Percentiles rank a stretch among this genome's conserved stretches.
Evolutionary conservation across 2,888 invertebrate species (phyloP).

Genomic region (Neoaliturus tenellus): DNA sequence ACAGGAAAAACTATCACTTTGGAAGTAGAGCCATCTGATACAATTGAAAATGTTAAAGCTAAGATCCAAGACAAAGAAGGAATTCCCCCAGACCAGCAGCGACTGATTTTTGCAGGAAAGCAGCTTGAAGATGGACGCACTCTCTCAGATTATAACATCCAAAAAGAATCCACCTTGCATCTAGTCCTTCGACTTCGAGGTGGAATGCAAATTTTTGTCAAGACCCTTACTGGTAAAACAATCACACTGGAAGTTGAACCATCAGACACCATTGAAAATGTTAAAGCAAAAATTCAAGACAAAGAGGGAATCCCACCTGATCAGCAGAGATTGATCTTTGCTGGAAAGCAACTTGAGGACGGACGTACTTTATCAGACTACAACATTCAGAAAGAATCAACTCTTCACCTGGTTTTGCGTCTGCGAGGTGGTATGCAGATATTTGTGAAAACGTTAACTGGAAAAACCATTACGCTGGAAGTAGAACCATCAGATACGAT

Average conservation of each 20-base stretch:
- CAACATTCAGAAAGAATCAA: conserved; percentile 13
- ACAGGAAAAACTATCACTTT: conserved; percentile 75
- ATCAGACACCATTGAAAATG: conserved; percentile 1
- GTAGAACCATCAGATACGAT: conserved; percentile 23
- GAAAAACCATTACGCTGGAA: conserved; percentile 71
- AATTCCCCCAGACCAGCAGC: conserved; percentile 73
- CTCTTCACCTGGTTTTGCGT: conserved; percentile 2
- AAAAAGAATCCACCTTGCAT: conserved; percentile 75
- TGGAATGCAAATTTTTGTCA: conserved; percentile 72
- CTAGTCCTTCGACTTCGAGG: conserved; percentile 75
- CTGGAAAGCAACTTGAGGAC: not conserved
- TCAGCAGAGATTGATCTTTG: conserved; percentile 13
- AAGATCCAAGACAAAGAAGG: conserved; percentile 73
- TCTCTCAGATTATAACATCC: conserved; percentile 76
- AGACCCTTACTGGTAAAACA: conserved; percentile 73
- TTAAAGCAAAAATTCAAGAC: conserved; percentile 4
- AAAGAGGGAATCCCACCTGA: conserved; percentile 8
- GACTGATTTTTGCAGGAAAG: conserved; percentile 76
- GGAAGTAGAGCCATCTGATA: conserved; percentile 74
- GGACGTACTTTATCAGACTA: not conserved
- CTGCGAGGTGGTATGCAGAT: conserved; percentile 66
- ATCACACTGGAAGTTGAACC: conserved; percentile 19
- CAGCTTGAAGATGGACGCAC: conserved; percentile 78
- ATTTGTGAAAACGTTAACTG: conserved; percentile 74
- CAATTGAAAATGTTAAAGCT: conserved; percentile 76